Percentiles rank a stretch among this genome's conserved stretches.
Conservation (phyloP, 2,888 invertebrate genomes). For the Leptinotarsa rubiginosa region DNA sequence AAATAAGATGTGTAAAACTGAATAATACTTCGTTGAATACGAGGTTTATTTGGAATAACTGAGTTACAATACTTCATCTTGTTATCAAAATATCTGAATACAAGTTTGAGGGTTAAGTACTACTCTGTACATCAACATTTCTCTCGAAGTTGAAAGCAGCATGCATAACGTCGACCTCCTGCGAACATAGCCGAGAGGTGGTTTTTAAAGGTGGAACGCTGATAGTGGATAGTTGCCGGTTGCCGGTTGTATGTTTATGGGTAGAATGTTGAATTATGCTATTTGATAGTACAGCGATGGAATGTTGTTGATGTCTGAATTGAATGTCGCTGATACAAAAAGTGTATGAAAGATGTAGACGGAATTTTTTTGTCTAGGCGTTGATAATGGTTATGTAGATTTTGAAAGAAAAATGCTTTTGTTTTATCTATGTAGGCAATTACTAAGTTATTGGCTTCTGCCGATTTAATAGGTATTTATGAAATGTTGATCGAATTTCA, state of each 20-base stretch:
- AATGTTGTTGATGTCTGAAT: constrained; percentile 8
- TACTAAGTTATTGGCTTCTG: too few relatives aligned
- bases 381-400: too few relatives aligned
- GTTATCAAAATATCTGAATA: too few relatives aligned
- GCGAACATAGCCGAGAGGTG: constrained; percentile 25
- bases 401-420: too few relatives aligned
- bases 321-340: neutral
- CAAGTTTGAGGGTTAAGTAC: neutral
- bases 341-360: neutral
- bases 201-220: constrained; percentile 30
- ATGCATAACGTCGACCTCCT: constrained; percentile 19
- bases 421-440: too few relatives aligned
- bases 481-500: too few relatives aligned
- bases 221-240: constrained; percentile 12
- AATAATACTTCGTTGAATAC: too few relatives aligned
- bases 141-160: constrained; percentile 24
- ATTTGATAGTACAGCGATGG: constrained; percentile 5
- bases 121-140: constrained; percentile 12
- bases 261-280: neutral
- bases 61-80: too few relatives aligned
- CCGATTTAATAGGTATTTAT: too few relatives aligned
- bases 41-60: too few relatives aligned
- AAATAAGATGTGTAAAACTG: neutral
- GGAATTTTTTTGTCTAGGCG: too few relatives aligned
- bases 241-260: neutral